phyloP scores from a whole-genome alignment of 2,888 invertebrate genomes.

The Heliconius charithonia region DNA sequence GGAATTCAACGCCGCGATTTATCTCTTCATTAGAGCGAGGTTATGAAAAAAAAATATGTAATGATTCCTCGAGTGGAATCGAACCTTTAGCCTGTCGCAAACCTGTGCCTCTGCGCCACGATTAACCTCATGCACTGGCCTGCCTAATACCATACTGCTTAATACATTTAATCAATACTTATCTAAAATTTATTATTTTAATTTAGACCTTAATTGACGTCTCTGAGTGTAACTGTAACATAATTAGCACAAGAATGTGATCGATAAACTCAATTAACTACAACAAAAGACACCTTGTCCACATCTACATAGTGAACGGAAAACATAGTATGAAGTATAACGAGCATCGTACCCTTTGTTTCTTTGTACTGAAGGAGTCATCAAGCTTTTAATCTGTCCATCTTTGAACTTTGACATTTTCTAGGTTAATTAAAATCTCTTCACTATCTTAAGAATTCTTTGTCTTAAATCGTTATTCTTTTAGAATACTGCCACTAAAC shows the following conservation, averaged over 20 bases:
- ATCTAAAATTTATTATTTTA: neutral
- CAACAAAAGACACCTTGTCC: slow-evolving; percentile 4
- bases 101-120: neutral
- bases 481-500: neutral
- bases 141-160: too few relatives aligned
- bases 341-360: slow-evolving; percentile 14
- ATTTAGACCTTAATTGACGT: neutral
- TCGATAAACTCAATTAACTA: neutral
- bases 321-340: slow-evolving; percentile 15
- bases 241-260: neutral
- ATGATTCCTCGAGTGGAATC: neutral
- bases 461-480: slow-evolving; percentile 14
- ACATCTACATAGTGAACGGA: slow-evolving; percentile 16
- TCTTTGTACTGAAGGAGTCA: slow-evolving; percentile 12
- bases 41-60: neutral
- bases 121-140: neutral
- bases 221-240: neutral
- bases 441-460: slow-evolving; percentile 13
- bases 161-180: neutral
- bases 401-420: slow-evolving; percentile 27
- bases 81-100: neutral
- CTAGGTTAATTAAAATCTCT: slow-evolving; percentile 22
- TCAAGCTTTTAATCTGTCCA: slow-evolving; percentile 19
- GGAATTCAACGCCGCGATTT: neutral
- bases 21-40: neutral